Percentiles rank a stretch among this genome's conserved stretches.
Conservation (phyloP, 2,113 vertebrate genomes). For the Engystomops pustulosus region DNA sequence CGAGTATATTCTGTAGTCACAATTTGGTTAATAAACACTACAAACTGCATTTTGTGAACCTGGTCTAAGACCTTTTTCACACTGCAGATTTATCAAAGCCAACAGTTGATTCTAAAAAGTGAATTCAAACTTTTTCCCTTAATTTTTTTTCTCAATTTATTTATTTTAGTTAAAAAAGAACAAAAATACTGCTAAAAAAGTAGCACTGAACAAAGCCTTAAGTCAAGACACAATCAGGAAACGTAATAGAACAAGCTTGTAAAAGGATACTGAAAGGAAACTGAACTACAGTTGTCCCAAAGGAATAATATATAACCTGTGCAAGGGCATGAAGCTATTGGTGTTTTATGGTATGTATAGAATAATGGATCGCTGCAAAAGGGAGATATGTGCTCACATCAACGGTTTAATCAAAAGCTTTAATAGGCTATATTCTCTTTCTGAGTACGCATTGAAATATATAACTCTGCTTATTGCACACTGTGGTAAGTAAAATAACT, state of each 20-base stretch:
- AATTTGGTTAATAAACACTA: too few relatives aligned
- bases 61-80: not conserved
- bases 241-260: not conserved
- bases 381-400: slow-evolving; percentile 12
- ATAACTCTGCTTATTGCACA: not conserved
- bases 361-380: slow-evolving; percentile 4
- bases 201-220: not conserved
- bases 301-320: not conserved
- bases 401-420: slow-evolving; percentile 4
- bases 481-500: not conserved
- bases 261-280: not conserved
- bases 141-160: not conserved
- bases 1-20: too few relatives aligned
- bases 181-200: not conserved
- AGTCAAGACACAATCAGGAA: not conserved
- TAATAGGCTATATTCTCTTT: not conserved
- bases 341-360: slow-evolving; percentile 21
- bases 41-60: too few relatives aligned
- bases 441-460: not conserved
- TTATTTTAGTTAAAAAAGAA: not conserved
- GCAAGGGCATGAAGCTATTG: not conserved
- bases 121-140: not conserved
- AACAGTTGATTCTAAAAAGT: not conserved
- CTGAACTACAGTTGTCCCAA: not conserved
- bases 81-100: not conserved